phyloP scores from a whole-genome alignment of 2,113 vertebrate species.

The Megatriorchis doriae region DNA sequence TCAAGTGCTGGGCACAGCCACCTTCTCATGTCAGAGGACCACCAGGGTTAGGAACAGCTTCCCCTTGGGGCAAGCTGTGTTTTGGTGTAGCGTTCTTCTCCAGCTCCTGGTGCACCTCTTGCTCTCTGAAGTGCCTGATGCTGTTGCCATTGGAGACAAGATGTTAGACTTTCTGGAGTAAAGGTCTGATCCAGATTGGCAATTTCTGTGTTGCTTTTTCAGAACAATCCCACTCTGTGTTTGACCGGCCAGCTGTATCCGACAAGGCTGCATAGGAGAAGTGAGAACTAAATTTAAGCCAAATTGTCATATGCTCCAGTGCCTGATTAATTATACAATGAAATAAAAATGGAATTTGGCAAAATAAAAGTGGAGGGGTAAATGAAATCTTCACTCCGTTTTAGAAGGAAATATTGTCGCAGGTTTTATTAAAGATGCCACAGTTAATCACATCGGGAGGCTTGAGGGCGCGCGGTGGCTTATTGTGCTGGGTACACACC shows the following conservation, averaged over 20 bases:
- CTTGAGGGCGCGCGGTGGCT: neutral
- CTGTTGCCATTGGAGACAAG: neutral
- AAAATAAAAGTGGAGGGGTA: neutral
- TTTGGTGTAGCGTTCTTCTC: neutral
- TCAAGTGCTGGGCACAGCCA: neutral
- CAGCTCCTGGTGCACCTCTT: neutral
- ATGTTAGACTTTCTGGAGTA: neutral
- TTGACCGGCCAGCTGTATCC: neutral
- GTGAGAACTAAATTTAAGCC: slow-evolving; percentile 22
- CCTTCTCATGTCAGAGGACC: neutral
- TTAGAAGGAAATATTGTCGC: neutral
- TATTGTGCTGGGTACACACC: neutral
- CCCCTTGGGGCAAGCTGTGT: neutral
- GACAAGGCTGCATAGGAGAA: neutral
- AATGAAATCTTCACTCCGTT: neutral
- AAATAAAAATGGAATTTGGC: neutral
- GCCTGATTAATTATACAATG: slow-evolving; percentile 10
- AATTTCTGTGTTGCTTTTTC: neutral
- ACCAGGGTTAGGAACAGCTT: neutral
- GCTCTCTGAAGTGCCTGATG: neutral
- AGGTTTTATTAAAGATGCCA: slow-evolving; percentile 7
- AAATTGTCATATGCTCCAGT: neutral
- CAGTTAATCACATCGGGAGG: neutral
- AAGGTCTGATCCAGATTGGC: neutral
- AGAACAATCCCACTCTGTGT: neutral